Evolutionary conservation across 2,888 invertebrate species (phyloP), one percentile per base, ranked within the genome.

Genomic region (Ophonus ardosiacus): DNA sequence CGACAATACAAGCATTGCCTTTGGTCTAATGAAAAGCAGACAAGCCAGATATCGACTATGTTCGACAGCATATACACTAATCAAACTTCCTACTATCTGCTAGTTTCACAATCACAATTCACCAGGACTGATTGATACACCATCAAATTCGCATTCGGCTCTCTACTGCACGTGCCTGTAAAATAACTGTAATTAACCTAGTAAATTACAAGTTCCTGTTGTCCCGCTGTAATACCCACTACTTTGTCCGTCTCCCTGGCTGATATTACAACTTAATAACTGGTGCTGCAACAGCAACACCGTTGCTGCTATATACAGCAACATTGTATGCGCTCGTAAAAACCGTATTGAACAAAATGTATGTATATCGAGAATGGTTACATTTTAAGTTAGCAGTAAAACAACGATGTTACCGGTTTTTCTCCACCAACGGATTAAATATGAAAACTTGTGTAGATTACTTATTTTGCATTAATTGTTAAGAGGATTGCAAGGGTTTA

Each of bases 211-310:
- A 68, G 68, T n/a, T 15, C 68, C 38, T 31, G n/a, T 6, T 31
- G 24, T 24, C 38, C 15, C 31, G n/a, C 5, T 24, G 24, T 24
- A 24, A 15, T 31, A 21, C 18, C 24, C 63, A 21, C 38, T 38
- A 38, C 38, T 68, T 68, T 68, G 68, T 68, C 8, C 13, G n/a
- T 15, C 68, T 31, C 31, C n/a, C 68, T 31, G 13, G 38, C 63
- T 63, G 21, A 63, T 63, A 63, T 63, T 63, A 63, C 21, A 63
- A 24, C 21, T 68, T 68, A 68, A 68, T 68, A 68, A 68, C 68
- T 63, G 15, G 68, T 68, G 38, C 68, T n/a, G 13, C 21, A 63
- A 21, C 68, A 31, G 13, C 21, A 63, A 21, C 1, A 6, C 31
- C 31, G 63, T 15, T 8, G 24, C 24, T 63, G 38, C 68, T 31